Base-by-base conservation (phyloP, 2,797 vertebrate genomes). In the Enteromius anoplus region DNA sequence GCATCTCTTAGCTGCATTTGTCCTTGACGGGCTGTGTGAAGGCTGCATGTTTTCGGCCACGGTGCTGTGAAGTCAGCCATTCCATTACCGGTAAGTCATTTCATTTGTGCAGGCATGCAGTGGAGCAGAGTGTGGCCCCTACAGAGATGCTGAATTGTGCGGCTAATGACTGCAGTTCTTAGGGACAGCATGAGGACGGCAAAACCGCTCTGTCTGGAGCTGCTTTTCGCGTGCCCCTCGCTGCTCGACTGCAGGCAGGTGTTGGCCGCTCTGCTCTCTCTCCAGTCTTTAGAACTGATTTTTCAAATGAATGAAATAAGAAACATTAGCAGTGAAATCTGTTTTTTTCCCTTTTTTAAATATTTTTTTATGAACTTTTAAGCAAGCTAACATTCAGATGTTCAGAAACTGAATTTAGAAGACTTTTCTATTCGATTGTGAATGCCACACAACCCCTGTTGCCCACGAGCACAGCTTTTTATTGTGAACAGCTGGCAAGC, bases 1-100 rank as follows among this genome's bases (percentile, higher is more conserved):
- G 71, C 77, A 49, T 78, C 66, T 84, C 72, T 81, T 68, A 66
- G 68, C 78, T 60, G 40, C 51, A 69, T 83, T 73, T 84, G 82
- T 84, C 78, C 78, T 86, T 86, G 85, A 78, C 37, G 17, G 60
- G 29, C 17, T 75, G 32, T 26, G 58, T 79, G 64, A 75, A 83
- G 66, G 21, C 65, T 68, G 60, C 49, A 26, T 65, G 53, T 78
- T 86, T 72, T 65, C 14, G 4, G 37, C 42, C 42, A 26, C 15
- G 45, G 45, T 77, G 66, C 79, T 70, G 73, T 65, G 47, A 81
- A 84, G 77, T 80, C 76, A 58, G 72, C 42, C 58, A 78, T 78
- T 80, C 71, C 77, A 86, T 76, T 81, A 81, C 60, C 0, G 32
- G 49, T 70, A 75, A 49, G 68, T 83, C 70, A 75, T 80, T 81